These are phyloP conservation scores for Ceratosolen solmsi DNA, from an alignment of 1,140 invertebrate species.

Conservation along the genomic window DNA sequence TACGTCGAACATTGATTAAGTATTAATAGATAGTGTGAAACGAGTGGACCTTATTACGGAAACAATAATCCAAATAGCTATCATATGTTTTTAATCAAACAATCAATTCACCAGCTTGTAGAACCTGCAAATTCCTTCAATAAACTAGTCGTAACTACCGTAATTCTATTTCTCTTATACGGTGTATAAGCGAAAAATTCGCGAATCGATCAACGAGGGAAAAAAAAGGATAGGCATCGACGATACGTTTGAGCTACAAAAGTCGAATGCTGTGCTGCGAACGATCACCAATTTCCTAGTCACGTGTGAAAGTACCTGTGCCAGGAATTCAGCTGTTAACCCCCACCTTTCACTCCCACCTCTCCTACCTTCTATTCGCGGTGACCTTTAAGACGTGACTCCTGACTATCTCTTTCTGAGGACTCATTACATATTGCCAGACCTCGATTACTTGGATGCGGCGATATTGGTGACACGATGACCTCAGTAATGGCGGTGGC, in stretches of 20 bases:
- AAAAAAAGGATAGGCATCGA: neutral
- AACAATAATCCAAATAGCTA: too few relatives aligned
- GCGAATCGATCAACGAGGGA: too few relatives aligned
- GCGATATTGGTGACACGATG: constrained; percentile 22
- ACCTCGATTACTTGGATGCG: constrained; percentile 10
- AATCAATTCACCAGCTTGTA: too few relatives aligned
- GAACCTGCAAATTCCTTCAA: too few relatives aligned
- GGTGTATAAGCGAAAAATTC: too few relatives aligned
- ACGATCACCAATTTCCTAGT: constrained; percentile 64
- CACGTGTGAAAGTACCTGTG: constrained; percentile 67
- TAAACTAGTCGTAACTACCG: too few relatives aligned
- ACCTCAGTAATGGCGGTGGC: neutral
- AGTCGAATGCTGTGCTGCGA: neutral
- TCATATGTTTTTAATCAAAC: too few relatives aligned
- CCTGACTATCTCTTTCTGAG: neutral
- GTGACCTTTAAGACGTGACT: constrained; percentile 61
- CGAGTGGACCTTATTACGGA: too few relatives aligned
- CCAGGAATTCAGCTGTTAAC: constrained; percentile 57
- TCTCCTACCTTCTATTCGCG: neutral
- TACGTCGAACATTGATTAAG: too few relatives aligned
- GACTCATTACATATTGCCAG: neutral
- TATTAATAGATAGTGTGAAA: too few relatives aligned
- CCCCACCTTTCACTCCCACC: constrained; percentile 53
- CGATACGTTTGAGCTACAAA: neutral
- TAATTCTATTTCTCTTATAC: too few relatives aligned